Evolutionary conservation across 2,113 vertebrate species (phyloP), one percentile per base, ranked within the genome.

Genomic region (Corythaeola cristata): DNA sequence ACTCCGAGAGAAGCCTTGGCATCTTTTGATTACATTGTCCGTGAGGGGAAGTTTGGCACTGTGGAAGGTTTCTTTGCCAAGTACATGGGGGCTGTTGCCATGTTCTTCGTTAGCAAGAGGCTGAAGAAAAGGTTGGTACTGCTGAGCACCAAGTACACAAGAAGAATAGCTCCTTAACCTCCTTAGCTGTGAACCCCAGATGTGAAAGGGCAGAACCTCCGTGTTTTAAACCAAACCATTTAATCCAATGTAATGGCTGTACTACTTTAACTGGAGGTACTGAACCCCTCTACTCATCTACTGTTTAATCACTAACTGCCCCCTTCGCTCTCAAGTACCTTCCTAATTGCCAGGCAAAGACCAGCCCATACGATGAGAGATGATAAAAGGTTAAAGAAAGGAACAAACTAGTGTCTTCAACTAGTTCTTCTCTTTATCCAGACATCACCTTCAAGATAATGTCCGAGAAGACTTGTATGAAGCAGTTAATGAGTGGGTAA

Each of bases 1-100:
- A 99, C 99, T 0, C 98, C 98, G 1, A 72, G 95, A 0, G 99
- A 99, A 93, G 98, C 99, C 45, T 89, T 99, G 97, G 99, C 99
- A 0, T 99, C 99, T 67, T 99, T 99, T 3, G 98, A 99, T 96
- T 99, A 99, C 98, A 99, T 99, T 3, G 99, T 99, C 12, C 98
- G 98, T 0, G 99, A 99, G 96, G 99, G 99, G 30, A 99, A 99
- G 87, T 99, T 99, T 47, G 98, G 99, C 27, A 63, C 97, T 0
- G 69, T 98, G 68, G 99, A 99, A 93, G 99, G 99, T 2, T 97
- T 99, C 63, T 98, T 99, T 79, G 99, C 99, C 75, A 99, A 99
- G 95, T 99, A 99, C 1, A 21, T 99, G 41, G 99, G 99, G 0
- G 99, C 99, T 2, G 93, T 98, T 1, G 99, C 99, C 94, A 99